phyloP scores from a whole-genome alignment of 1,140 invertebrate genomes.

The Penaeus japonicus region DNA sequence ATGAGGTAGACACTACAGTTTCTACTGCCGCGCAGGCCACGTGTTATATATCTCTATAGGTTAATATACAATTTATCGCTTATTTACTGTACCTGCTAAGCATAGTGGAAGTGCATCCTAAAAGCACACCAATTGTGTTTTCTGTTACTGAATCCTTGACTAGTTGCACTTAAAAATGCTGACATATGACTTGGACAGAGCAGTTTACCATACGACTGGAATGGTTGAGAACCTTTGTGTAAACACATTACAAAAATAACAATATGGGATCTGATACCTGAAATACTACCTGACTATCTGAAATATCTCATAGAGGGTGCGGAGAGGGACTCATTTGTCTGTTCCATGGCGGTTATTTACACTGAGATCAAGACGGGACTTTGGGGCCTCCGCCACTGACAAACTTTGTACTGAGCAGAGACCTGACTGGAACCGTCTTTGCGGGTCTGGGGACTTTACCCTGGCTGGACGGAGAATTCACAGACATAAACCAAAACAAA shows the following conservation, averaged over 20 bases:
- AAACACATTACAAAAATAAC: slow-evolving; percentile 57
- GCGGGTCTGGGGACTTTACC: slow-evolving; percentile 45
- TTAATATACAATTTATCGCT: slow-evolving; percentile 55
- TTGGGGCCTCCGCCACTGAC: slow-evolving; percentile 37
- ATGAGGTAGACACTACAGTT: slow-evolving; percentile 56
- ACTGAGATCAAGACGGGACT: slow-evolving; percentile 54
- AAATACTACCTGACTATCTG: slow-evolving; percentile 57
- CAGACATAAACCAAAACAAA: slow-evolving; percentile 46
- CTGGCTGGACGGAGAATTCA: slow-evolving; percentile 56
- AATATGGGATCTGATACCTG: slow-evolving; percentile 56
- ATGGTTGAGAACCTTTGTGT: slow-evolving; percentile 55
- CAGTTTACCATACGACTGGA: slow-evolving; percentile 55
- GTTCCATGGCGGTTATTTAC: slow-evolving; percentile 48
- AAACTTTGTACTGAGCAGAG: slow-evolving; percentile 52
- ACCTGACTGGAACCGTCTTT: slow-evolving; percentile 47
- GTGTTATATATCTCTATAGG: slow-evolving; percentile 55
- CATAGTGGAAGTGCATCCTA: slow-evolving; percentile 56
- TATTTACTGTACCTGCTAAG: slow-evolving; percentile 54
- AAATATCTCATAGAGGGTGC: slow-evolving; percentile 45
- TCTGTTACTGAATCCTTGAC: slow-evolving; percentile 55
- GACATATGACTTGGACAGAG: slow-evolving; percentile 56
- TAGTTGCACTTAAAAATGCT: slow-evolving; percentile 55
- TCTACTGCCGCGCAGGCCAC: slow-evolving; percentile 54
- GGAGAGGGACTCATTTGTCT: slow-evolving; percentile 30
- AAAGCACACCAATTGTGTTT: slow-evolving; percentile 56